Percentiles rank a stretch among this genome's conserved stretches.
phyloP scores from a whole-genome alignment of 1,140 invertebrate genomes.

The Piezodorus guildinii region DNA sequence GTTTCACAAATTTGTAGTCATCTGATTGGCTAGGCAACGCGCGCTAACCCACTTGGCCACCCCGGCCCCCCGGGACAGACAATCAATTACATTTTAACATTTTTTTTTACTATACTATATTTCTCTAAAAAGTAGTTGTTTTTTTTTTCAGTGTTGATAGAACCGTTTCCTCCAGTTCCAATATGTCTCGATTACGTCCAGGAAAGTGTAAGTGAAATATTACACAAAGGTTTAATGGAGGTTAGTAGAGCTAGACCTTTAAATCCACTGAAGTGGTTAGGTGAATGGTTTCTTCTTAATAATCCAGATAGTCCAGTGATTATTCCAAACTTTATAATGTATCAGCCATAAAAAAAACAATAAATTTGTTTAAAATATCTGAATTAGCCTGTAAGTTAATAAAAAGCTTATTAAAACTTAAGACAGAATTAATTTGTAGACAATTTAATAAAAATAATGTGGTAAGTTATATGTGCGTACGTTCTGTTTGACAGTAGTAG shows the following conservation, averaged over 20 bases:
- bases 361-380: background rate
- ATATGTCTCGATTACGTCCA: slow-evolving; percentile 55
- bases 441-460: too few relatives aligned
- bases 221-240: slow-evolving; percentile 53
- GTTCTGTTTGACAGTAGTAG: too few relatives aligned
- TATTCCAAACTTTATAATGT: background rate
- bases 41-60: too few relatives aligned
- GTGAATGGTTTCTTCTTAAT: slow-evolving; percentile 59
- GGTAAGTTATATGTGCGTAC: too few relatives aligned
- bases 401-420: too few relatives aligned
- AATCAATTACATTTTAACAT: too few relatives aligned
- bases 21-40: too few relatives aligned
- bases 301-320: slow-evolving; percentile 57
- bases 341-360: background rate
- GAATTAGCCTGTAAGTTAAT: background rate
- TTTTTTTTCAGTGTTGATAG: slow-evolving; percentile 44
- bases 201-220: slow-evolving; percentile 47
- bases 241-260: slow-evolving; percentile 56
- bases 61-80: too few relatives aligned
- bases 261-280: slow-evolving; percentile 65
- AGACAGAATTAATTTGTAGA: too few relatives aligned
- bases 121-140: too few relatives aligned
- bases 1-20: too few relatives aligned
- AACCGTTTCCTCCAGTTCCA: slow-evolving; percentile 41
- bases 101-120: too few relatives aligned